Evolutionary conservation across 2,113 vertebrate genomes (phyloP).

Genomic region (Bubo scandiacus): DNA sequence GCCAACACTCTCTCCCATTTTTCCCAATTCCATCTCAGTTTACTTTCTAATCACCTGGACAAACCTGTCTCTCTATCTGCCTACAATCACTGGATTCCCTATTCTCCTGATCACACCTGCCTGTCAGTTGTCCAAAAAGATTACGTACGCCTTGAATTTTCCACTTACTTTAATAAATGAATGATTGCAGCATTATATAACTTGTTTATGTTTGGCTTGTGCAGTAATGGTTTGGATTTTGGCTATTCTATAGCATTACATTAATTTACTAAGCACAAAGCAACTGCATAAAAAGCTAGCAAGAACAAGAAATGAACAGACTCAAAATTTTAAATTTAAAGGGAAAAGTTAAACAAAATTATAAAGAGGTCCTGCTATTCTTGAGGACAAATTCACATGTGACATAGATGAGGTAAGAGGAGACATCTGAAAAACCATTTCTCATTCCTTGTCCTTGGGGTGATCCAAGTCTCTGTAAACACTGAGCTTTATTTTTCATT

Average conservation of each 20-base stretch:
- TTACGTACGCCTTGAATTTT: constrained; percentile 36
- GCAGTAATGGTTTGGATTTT: not conserved
- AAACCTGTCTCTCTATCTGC: constrained; percentile 56
- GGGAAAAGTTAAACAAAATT: not conserved
- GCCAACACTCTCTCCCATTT: not conserved
- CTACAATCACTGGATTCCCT: constrained; percentile 29
- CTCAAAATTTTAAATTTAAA: not conserved
- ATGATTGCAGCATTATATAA: constrained; percentile 54
- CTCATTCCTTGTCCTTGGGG: not conserved
- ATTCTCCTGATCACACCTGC: constrained; percentile 55
- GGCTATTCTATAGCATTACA: not conserved
- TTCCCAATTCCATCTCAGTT: constrained; percentile 10
- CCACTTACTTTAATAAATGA: constrained; percentile 50
- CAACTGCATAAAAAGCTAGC: not conserved
- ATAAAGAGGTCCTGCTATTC: not conserved
- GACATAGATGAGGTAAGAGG: not conserved
- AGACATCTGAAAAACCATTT: not conserved
- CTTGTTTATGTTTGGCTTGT: constrained; percentile 53
- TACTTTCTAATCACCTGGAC: constrained; percentile 18
- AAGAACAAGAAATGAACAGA: not conserved
- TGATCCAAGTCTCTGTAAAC: not conserved
- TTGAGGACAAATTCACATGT: not conserved
- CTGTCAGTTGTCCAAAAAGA: constrained; percentile 63
- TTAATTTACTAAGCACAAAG: not conserved
- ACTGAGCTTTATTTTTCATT: constrained; percentile 13